A percentile compares a stretch with the other conserved stretches of the same genome.
phyloP scores from a whole-genome alignment of 2,797 vertebrate species.

The Tapirus indicus region DNA sequence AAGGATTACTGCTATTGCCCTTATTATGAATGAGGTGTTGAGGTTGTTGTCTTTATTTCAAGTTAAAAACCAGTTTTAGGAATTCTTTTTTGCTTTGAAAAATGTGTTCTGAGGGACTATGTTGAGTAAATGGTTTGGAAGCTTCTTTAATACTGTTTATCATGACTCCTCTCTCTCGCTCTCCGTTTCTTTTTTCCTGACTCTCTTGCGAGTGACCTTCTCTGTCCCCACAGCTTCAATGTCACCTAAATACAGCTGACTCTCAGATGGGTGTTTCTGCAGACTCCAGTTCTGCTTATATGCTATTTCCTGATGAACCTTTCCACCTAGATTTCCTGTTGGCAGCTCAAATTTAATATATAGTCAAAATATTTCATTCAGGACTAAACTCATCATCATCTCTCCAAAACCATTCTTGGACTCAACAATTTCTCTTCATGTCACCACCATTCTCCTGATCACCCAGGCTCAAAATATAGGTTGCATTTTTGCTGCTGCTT shows the following conservation, averaged over 20 bases:
- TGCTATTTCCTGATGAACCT: not conserved
- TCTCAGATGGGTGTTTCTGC: not conserved
- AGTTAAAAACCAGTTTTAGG: not conserved
- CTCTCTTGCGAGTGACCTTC: not conserved
- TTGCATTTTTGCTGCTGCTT: rapidly evolving
- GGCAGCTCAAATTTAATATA: not conserved
- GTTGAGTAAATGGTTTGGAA: not conserved
- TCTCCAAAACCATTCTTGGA: not conserved
- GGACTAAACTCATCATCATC: not conserved
- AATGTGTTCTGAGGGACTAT: not conserved
- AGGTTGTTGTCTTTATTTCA: not conserved
- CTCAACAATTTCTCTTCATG: rapidly evolving
- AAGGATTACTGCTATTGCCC: not conserved
- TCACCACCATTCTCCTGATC: rapidly evolving
- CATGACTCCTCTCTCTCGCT: not conserved
- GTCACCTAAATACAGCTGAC: not conserved
- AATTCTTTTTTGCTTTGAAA: slow-evolving; percentile 38
- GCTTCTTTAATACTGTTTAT: not conserved
- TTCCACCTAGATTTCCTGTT: not conserved
- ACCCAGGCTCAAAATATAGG: rapidly evolving
- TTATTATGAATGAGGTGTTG: not conserved
- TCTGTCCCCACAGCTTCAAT: not conserved
- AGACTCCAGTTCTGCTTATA: not conserved
- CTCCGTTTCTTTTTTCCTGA: no score
- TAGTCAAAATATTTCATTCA: not conserved